Percentiles rank a stretch among this genome's conserved stretches.
These are phyloP conservation scores for Dysmachus trigonus DNA, from an alignment of 2,888 invertebrate species.

Conservation along the genomic window DNA sequence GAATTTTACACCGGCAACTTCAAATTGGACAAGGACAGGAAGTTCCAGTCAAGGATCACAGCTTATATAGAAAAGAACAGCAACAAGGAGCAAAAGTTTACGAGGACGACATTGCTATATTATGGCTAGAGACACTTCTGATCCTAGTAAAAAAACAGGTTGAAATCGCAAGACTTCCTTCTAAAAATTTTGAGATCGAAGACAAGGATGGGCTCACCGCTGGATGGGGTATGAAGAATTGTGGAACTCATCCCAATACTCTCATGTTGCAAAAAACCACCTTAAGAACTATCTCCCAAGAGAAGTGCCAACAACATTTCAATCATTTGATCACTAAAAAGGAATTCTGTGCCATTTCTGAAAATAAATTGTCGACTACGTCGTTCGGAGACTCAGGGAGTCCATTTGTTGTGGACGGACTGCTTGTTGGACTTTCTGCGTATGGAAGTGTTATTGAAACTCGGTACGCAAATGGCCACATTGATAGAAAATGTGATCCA, in stretches of 20 bases:
- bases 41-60: background rate
- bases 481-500: background rate
- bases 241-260: background rate
- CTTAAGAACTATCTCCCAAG: background rate
- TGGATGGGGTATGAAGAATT: background rate
- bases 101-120: slow-evolving; percentile 3
- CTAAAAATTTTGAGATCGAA: background rate
- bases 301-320: background rate
- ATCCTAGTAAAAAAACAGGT: background rate
- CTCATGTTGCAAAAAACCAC: background rate
- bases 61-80: background rate
- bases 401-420: background rate
- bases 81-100: background rate
- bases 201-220: background rate
- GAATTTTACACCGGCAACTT: background rate
- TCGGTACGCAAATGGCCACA: background rate
- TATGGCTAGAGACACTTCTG: background rate
- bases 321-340: background rate
- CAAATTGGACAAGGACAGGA: background rate
- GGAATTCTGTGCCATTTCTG: background rate
- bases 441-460: background rate
- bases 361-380: background rate
- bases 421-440: background rate
- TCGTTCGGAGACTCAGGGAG: slow-evolving; percentile 14
- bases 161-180: background rate